A percentile compares a stretch with the other conserved stretches of the same genome.
Evolutionary conservation across 2,797 vertebrate genomes (phyloP).

Genomic region (Manis javanica): DNA sequence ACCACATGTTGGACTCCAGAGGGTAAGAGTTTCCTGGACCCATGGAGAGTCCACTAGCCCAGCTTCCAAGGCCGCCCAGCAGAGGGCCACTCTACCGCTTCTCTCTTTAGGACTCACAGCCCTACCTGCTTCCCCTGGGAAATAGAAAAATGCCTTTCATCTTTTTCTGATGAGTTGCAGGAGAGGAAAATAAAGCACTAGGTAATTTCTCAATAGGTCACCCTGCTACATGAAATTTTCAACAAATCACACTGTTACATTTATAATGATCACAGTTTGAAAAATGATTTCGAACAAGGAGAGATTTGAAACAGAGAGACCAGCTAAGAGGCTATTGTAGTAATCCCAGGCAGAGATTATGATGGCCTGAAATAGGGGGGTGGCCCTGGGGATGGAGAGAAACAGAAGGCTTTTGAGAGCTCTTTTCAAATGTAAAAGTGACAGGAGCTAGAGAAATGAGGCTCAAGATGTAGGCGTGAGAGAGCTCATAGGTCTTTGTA

Average conservation of each 20-base stretch:
- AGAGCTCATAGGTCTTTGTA: background rate
- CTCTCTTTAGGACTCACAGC: background rate
- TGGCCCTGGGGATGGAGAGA: background rate
- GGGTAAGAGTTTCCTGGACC: background rate
- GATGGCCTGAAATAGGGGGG: background rate
- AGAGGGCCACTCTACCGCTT: background rate
- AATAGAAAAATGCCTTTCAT: background rate
- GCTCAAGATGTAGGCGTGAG: background rate
- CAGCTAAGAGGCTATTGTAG: slow-evolving; percentile 33
- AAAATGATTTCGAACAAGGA: slow-evolving; percentile 43
- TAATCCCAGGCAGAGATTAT: slow-evolving; percentile 46
- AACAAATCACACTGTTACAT: slow-evolving; percentile 44
- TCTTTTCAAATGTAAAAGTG: slow-evolving; percentile 47
- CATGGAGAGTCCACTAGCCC: background rate
- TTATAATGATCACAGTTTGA: slow-evolving; percentile 62
- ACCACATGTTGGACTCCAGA: background rate
- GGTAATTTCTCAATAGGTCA: slow-evolving; percentile 67
- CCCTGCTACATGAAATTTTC: slow-evolving; percentile 21
- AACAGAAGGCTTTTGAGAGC: slow-evolving; percentile 46
- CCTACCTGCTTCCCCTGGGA: background rate
- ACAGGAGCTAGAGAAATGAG: slow-evolving; percentile 44
- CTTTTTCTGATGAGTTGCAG: background rate
- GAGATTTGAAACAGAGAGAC: slow-evolving; percentile 8
- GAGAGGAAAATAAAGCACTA: slow-evolving; percentile 47
- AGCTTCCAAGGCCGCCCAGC: background rate